phyloP scores from a whole-genome alignment of 2,888 invertebrate species.

The Cenopis cana region DNA sequence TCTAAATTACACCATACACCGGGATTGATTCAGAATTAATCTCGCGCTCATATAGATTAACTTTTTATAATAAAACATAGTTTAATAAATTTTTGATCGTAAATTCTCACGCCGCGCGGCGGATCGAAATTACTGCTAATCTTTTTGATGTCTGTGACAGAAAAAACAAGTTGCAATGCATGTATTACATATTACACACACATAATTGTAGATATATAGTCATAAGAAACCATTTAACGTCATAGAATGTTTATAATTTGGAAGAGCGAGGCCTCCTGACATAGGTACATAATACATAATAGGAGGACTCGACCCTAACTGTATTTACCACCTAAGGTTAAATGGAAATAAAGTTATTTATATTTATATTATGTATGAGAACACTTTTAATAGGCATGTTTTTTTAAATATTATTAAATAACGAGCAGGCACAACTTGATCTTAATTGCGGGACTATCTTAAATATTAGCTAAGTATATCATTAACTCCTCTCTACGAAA shows the following conservation, averaged over 20 bases:
- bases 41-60: conserved; percentile 64
- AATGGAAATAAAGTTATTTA: no score
- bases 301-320: no score
- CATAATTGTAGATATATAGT: no score
- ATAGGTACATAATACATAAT: no score
- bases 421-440: neutral
- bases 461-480: neutral
- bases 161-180: neutral
- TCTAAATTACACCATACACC: conserved; percentile 79
- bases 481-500: neutral
- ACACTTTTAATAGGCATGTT: neutral
- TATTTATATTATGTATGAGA: no score
- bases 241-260: no score
- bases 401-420: neutral
- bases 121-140: conserved; percentile 40
- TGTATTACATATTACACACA: no score
- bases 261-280: no score
- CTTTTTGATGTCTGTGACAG: conserved; percentile 35
- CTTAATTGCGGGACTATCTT: neutral
- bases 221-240: no score
- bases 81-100: conserved; percentile 52
- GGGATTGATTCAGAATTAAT: conserved; percentile 81
- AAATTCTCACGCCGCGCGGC: conserved; percentile 45
- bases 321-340: no score
- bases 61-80: conserved; percentile 53